These are phyloP conservation scores for Pygmarrhopalites habei DNA, from an alignment of 1,140 invertebrate species.

Conservation along the genomic window DNA sequence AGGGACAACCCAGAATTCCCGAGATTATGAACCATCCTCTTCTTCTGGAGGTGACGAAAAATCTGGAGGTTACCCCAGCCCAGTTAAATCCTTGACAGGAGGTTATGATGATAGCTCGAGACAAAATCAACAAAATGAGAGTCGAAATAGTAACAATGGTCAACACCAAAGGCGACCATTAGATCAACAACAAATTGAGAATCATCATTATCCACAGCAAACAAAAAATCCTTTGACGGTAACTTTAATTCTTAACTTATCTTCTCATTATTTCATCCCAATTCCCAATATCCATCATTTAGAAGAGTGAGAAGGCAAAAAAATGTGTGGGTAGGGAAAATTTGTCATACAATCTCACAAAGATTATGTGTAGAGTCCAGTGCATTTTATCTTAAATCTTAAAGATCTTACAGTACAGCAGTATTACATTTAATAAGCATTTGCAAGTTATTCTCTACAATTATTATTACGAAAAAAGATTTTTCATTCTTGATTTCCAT, in stretches of 20 bases:
- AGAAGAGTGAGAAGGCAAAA: background rate
- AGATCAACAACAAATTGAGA: conserved; percentile 34
- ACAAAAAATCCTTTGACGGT: too few species aligned
- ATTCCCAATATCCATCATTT: background rate
- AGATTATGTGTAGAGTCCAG: too few species aligned
- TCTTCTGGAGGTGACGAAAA: background rate
- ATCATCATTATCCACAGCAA: conserved; percentile 13
- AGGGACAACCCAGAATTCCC: background rate
- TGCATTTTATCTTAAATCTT: too few species aligned
- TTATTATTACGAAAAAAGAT: too few species aligned
- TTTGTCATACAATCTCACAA: too few species aligned
- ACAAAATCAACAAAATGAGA: background rate
- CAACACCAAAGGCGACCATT: conserved; percentile 1
- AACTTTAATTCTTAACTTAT: too few species aligned
- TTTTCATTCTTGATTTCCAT: too few species aligned
- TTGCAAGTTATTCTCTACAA: too few species aligned
- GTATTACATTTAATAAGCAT: too few species aligned
- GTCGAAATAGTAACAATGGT: background rate
- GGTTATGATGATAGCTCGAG: background rate
- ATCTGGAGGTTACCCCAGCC: background rate
- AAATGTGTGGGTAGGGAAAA: background rate
- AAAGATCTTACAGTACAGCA: too few species aligned
- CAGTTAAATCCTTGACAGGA: background rate
- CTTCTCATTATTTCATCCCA: conserved; percentile 1
- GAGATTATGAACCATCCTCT: background rate